These are phyloP conservation scores for Sphaerodactylus townsendi DNA, from an alignment of 2,113 vertebrate genomes.

Conservation along the genomic window DNA sequence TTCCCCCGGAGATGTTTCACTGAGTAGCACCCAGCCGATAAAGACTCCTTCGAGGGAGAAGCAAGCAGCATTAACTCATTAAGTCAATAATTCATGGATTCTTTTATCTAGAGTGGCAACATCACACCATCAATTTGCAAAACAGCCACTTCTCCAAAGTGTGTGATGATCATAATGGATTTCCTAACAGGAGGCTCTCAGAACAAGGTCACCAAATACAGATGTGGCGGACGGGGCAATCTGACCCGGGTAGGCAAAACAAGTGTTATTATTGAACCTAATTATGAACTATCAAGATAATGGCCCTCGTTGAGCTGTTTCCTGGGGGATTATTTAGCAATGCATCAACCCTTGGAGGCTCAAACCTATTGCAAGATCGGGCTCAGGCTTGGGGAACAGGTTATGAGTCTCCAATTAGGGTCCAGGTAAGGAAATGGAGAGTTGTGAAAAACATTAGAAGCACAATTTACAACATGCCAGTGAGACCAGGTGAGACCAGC, in stretches of 20 bases:
- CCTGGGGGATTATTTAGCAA: constrained; percentile 80
- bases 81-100: constrained; percentile 90
- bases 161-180: constrained; percentile 88
- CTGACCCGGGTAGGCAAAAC: constrained; percentile 82
- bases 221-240: constrained; percentile 71
- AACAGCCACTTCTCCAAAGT: constrained; percentile 84
- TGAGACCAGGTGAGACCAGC: too few relatives aligned
- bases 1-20: constrained; percentile 68
- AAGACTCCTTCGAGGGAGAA: constrained; percentile 82
- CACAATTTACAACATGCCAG: too few relatives aligned
- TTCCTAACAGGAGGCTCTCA: constrained; percentile 82
- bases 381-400: neutral
- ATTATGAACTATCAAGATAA: constrained; percentile 86
- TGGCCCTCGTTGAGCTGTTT: constrained; percentile 78
- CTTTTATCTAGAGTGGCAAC: constrained; percentile 90
- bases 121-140: constrained; percentile 87
- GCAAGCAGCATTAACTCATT: constrained; percentile 87
- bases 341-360: constrained; percentile 71
- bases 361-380: constrained; percentile 59
- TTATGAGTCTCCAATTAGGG: too few relatives aligned
- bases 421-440: neutral
- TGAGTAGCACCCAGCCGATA: constrained; percentile 71
- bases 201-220: constrained; percentile 80
- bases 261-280: constrained; percentile 83
- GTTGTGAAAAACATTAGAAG: neutral